Evolutionary conservation across 1,140 invertebrate genomes (phyloP).

Genomic region (Hycleus cichorii): DNA sequence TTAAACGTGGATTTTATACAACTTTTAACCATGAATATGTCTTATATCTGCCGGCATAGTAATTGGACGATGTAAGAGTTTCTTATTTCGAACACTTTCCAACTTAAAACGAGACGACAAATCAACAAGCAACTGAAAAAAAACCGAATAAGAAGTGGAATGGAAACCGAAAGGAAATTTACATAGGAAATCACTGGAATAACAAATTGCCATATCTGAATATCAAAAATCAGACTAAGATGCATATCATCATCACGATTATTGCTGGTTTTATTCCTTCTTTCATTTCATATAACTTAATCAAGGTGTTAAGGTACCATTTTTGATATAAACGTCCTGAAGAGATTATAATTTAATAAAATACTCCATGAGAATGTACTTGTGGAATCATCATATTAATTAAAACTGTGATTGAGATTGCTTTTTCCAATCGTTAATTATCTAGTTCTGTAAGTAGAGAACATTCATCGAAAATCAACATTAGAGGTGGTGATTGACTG

Average conservation of each 20-base stretch:
- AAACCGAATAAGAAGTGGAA: no score
- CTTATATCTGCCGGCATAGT: slow-evolving; percentile 10
- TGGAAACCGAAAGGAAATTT: slow-evolving; percentile 1
- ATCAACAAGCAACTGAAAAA: background rate
- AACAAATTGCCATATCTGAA: slow-evolving; percentile 3
- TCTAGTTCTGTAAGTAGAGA: slow-evolving; percentile 16
- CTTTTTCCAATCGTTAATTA: slow-evolving; percentile 17
- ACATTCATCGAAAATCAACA: slow-evolving; percentile 8
- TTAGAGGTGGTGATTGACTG: background rate
- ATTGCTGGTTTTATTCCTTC: no score
- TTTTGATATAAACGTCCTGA: no score
- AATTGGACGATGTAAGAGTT: slow-evolving; percentile 7
- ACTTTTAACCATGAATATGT: slow-evolving; percentile 18
- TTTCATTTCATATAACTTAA: no score
- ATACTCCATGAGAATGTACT: no score
- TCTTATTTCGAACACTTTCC: slow-evolving; percentile 12
- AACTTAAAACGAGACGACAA: background rate
- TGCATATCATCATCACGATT: no score
- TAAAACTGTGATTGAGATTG: no score
- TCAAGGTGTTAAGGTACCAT: no score
- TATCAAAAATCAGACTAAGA: no score
- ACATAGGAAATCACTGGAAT: slow-evolving; percentile 8
- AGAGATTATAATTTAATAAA: no score
- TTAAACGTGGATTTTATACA: slow-evolving; percentile 28
- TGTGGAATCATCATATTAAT: no score